Evolutionary conservation across 2,888 invertebrate genomes (phyloP).

Genomic region (Hydroisotoma schaefferi): DNA sequence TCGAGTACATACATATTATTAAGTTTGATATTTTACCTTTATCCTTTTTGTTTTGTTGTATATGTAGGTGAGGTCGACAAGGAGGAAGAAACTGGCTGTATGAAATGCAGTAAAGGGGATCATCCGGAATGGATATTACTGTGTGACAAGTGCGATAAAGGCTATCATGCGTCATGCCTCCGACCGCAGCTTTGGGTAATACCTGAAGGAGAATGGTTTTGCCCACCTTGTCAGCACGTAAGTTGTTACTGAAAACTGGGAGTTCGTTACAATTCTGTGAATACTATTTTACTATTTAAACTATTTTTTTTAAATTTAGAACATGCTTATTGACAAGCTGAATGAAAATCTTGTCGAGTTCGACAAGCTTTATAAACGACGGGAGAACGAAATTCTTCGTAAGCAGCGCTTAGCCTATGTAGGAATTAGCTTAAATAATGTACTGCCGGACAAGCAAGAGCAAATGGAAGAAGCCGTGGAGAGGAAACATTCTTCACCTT

Average conservation of each 20-base stretch:
- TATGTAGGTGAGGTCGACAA: constrained; percentile 52
- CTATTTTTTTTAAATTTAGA: no score
- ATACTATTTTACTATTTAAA: constrained; percentile 38
- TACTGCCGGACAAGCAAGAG: constrained; percentile 55
- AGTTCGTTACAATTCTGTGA: not conserved
- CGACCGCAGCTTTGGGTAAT: constrained; percentile 87
- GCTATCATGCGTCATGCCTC: constrained; percentile 96
- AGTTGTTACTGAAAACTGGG: constrained; percentile 54
- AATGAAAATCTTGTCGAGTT: constrained; percentile 70
- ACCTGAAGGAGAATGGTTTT: constrained; percentile 97
- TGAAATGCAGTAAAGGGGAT: constrained; percentile 83
- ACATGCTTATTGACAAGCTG: constrained; percentile 66
- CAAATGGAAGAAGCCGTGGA: constrained; percentile 48
- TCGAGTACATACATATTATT: not conserved
- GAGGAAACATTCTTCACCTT: constrained; percentile 50
- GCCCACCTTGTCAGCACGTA: constrained; percentile 95
- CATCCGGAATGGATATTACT: constrained; percentile 96
- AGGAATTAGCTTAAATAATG: constrained; percentile 70
- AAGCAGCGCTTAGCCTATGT: constrained; percentile 70
- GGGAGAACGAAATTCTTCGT: constrained; percentile 63
- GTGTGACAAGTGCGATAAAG: constrained; percentile 89
- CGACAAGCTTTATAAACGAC: constrained; percentile 67
- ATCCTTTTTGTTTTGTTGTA: constrained; percentile 12
- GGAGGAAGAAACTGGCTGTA: constrained; percentile 71
- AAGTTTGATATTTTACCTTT: constrained; percentile 6